Evolutionary conservation across 2,113 vertebrate genomes (phyloP).

Genomic region (Sminthopsis crassicaudata): DNA sequence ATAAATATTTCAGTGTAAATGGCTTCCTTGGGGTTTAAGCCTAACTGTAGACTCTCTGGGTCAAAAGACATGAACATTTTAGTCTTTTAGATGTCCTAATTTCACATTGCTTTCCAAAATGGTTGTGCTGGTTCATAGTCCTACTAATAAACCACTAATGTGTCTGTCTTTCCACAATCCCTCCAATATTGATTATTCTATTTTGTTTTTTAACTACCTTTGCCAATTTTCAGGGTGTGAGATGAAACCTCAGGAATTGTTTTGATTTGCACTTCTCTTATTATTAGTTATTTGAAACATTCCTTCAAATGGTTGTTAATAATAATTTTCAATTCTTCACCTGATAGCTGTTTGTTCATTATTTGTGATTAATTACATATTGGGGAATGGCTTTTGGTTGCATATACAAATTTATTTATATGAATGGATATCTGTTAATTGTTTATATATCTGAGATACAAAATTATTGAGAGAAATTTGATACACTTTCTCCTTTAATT

Average conservation of each 20-base stretch:
- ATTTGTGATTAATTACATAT: background rate
- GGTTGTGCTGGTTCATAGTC: background rate
- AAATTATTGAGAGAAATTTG: background rate
- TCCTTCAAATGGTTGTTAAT: background rate
- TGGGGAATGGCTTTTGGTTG: background rate
- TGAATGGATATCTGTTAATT: background rate
- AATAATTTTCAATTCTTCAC: background rate
- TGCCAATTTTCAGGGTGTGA: background rate
- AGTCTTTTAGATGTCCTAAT: background rate
- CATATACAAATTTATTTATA: background rate
- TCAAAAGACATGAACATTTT: background rate
- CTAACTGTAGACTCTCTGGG: background rate
- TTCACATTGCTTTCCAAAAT: background rate
- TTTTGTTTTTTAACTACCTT: background rate
- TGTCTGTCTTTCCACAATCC: background rate
- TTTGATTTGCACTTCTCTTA: background rate
- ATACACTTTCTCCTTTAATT: background rate
- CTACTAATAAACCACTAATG: background rate
- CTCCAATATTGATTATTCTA: background rate
- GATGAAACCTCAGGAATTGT: background rate
- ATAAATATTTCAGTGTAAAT: background rate
- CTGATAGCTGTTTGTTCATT: background rate
- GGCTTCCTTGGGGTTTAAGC: background rate
- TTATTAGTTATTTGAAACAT: background rate
- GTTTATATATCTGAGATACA: background rate